Evolutionary conservation across 2,888 invertebrate genomes (phyloP).

Genomic region (Pollenia amentaria): DNA sequence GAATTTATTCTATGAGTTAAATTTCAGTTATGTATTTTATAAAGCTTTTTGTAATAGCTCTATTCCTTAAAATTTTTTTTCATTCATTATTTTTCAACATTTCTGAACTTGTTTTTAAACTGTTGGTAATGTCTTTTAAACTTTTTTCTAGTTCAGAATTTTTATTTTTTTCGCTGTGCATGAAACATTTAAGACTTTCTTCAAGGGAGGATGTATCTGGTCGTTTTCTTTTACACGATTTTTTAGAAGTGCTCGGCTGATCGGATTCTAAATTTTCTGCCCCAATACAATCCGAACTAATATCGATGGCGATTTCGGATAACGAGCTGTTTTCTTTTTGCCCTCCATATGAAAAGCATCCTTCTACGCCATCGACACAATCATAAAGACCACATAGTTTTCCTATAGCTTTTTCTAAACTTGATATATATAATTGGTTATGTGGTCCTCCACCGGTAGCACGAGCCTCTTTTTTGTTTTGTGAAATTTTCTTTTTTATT

Average conservation of each 20-base stretch:
- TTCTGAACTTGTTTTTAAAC: background rate
- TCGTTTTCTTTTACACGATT: constrained; percentile 15
- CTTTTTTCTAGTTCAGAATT: background rate
- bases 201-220: background rate
- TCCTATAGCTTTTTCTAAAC: no score
- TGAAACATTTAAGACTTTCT: background rate
- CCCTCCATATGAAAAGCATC: constrained; percentile 16
- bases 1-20: no score
- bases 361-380: constrained; percentile 15
- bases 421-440: no score
- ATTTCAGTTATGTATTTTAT: no score
- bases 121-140: no score
- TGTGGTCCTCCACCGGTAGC: no score
- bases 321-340: constrained; percentile 10
- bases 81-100: background rate
- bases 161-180: no score
- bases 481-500: no score
- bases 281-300: background rate
- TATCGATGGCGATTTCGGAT: background rate
- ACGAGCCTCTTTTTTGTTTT: no score
- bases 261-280: background rate
- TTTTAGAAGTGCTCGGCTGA: constrained; percentile 4
- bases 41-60: no score
- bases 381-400: background rate
- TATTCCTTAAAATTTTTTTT: no score